Conservation (phyloP, 2,797 vertebrate genomes). For the Protonibea diacanthus region DNA sequence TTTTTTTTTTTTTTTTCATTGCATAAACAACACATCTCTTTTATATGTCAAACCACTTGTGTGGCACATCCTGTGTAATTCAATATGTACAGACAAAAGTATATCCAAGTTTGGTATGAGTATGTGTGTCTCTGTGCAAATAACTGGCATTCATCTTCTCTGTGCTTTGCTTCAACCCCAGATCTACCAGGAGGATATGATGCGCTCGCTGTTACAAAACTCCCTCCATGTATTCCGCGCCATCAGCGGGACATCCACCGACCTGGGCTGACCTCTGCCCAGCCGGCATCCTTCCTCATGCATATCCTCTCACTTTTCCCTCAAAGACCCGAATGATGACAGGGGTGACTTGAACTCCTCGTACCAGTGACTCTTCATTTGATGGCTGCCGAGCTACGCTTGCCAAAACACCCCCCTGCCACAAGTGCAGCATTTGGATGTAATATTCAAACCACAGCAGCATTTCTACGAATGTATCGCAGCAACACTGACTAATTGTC, state of each 20-base stretch:
- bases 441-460: constrained; percentile 23
- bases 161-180: constrained; percentile 64
- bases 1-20: too few relatives aligned
- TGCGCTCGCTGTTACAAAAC: constrained; percentile 92
- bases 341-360: background rate
- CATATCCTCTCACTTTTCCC: constrained; percentile 1
- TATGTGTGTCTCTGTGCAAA: background rate
- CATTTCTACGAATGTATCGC: constrained; percentile 64
- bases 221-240: constrained; percentile 95
- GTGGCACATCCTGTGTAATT: background rate
- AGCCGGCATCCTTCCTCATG: background rate
- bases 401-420: constrained; percentile 3
- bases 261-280: constrained; percentile 82
- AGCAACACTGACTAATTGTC: constrained; percentile 12
- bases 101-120: background rate
- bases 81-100: constrained; percentile 21
- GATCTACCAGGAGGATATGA: constrained; percentile 94
- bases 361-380: too few relatives aligned
- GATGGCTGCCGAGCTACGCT: background rate
- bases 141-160: background rate
- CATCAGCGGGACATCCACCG: constrained; percentile 92
- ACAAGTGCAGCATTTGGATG: background rate
- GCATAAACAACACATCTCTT: background rate
- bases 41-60: too few relatives aligned
- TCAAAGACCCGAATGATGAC: background rate